These are phyloP conservation scores for Pogonognathellus flavescens DNA, from an alignment of 1,140 invertebrate species.

Conservation along the genomic window DNA sequence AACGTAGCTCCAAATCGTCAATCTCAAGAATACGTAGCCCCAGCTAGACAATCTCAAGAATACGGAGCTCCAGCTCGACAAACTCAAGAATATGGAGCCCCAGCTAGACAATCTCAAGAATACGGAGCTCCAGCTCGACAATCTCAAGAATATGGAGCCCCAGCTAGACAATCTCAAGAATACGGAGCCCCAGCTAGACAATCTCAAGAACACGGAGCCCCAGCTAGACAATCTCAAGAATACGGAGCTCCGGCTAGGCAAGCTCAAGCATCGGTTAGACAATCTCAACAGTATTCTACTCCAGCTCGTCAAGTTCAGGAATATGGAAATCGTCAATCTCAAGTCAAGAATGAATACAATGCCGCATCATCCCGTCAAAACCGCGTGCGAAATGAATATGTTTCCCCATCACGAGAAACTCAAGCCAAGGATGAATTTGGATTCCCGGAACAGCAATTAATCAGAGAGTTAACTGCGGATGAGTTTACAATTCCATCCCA, in stretches of 20 bases:
- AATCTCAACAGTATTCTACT: background rate
- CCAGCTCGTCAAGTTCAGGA: constrained; percentile 12
- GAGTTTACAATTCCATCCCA: background rate
- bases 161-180: constrained; percentile 13
- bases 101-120: too few relatives aligned
- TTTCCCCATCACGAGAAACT: background rate
- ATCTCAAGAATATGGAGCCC: background rate
- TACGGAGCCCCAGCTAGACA: constrained; percentile 16
- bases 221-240: background rate
- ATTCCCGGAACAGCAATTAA: background rate
- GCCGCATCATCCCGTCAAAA: background rate
- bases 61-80: constrained; percentile 22
- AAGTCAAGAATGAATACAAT: constrained; percentile 2
- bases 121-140: background rate
- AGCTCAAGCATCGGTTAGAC: background rate
- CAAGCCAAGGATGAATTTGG: background rate
- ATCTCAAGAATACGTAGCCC: constrained; percentile 3
- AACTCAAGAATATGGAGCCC: background rate
- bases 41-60: background rate
- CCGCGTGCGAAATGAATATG: background rate
- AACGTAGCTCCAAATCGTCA: constrained; percentile 10
- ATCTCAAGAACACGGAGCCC: background rate
- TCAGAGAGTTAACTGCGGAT: background rate
- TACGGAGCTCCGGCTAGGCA: constrained; percentile 20
- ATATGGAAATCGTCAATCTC: constrained; percentile 5